Evolutionary conservation across 1,140 invertebrate genomes (phyloP), one percentile per base, ranked within the genome.

Genomic region (Hycleus cichorii): DNA sequence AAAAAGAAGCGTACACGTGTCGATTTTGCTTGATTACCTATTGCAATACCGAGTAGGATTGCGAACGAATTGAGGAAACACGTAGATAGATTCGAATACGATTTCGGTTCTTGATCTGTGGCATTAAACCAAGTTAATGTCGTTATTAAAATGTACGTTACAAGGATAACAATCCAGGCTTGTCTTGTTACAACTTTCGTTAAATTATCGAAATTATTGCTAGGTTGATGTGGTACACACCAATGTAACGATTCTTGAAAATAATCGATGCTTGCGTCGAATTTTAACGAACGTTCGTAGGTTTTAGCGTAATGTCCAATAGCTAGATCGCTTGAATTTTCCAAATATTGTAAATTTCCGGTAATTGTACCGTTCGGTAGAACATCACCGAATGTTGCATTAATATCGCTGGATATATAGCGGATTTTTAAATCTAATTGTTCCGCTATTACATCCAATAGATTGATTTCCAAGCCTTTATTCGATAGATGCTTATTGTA

Each of bases 401-500:
- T 9, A n/a, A 42, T 44, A 11, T 40, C 43, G 8, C 45, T 45
- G 9, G 53, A 11, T 8, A 48, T 53, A 53, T 64, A 67, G 18
- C 56, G 44, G 24, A 67, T 48, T 24, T 40, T 56, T 1, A 67
- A 49, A 52, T 65, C 60, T 10, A 48, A 26, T 24, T 40, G 11
- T 47, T 61, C 39, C 1, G 59, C 61, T 32, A 67, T 57, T 1
- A 58, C 38, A 26, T 65, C 60, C 32, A 65, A 46, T n/a, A 67
- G 24, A 49, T 18, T 49, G 24, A 65, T 59, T 60, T 67, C 66
- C 9, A 65, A 50, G 0, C 66, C 66, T 3, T 32, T 32, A 32
- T 5, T 32, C 32, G 7, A 32, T 5, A 5, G 7, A 32, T 40
- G 40, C 1, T 38, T 8, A 11, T 8, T 52, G 5, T 43, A 32